phyloP scores from a whole-genome alignment of 1,140 invertebrate species.

The Zaprionus vittiger region DNA sequence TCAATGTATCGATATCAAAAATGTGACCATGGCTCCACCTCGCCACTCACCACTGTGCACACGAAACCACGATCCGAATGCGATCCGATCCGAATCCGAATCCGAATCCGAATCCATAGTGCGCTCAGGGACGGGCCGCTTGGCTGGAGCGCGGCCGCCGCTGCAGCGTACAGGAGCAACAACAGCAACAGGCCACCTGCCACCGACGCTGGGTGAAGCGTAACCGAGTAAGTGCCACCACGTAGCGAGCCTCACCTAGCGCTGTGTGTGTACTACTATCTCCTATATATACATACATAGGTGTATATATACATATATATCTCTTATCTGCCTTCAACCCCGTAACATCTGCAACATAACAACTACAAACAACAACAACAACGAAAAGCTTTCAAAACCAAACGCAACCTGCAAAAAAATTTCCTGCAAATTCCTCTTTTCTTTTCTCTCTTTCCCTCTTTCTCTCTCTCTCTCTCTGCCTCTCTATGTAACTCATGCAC shows the following conservation, averaged over 20 bases:
- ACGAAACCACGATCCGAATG: not conserved
- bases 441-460: slow-evolving; percentile 2
- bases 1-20: slow-evolving; percentile 43
- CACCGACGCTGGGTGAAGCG: slow-evolving; percentile 92
- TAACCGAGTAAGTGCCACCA: slow-evolving; percentile 88
- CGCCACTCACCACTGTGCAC: not conserved
- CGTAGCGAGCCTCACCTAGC: slow-evolving; percentile 49
- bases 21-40: not conserved
- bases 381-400: not conserved
- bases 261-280: slow-evolving; percentile 14
- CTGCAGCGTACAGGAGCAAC: slow-evolving; percentile 88
- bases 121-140: slow-evolving; percentile 91
- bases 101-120: slow-evolving; percentile 82
- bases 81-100: slow-evolving; percentile 7
- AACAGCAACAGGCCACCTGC: slow-evolving; percentile 87
- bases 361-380: slow-evolving; percentile 6
- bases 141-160: slow-evolving; percentile 89
- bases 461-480: slow-evolving; percentile 9
- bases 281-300: not conserved
- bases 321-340: not conserved
- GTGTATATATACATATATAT: not conserved
- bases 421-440: slow-evolving; percentile 1
- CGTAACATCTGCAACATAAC: slow-evolving; percentile 4
- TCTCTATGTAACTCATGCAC: slow-evolving; percentile 14
- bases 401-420: slow-evolving; percentile 6